Evolutionary conservation across 2,797 vertebrate genomes (phyloP).

Genomic region (Enteromius trimaculatus): DNA sequence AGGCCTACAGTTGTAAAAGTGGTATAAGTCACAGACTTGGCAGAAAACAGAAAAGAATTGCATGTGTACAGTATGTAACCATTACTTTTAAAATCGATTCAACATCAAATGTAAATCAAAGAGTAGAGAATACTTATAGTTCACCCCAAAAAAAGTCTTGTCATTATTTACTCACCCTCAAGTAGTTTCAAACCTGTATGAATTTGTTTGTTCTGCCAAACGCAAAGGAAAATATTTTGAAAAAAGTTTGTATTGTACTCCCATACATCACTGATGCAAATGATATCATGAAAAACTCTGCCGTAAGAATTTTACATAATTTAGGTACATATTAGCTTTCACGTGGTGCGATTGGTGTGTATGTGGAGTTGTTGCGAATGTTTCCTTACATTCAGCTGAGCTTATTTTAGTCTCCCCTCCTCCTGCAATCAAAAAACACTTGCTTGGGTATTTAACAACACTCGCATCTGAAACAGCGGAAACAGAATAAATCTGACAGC

Average conservation of each 20-base stretch:
- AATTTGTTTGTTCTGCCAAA: no score
- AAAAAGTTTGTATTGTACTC: no score
- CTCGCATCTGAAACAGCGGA: not conserved
- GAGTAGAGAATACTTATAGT: not conserved
- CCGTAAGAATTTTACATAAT: not conserved
- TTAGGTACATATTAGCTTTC: not conserved
- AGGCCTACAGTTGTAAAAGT: not conserved
- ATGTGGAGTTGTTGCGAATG: not conserved
- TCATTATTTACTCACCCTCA: no score
- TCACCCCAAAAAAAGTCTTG: no score
- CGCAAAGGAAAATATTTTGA: no score
- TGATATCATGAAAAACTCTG: not conserved
- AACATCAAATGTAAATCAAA: not conserved
- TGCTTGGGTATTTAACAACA: slow-evolving; percentile 12
- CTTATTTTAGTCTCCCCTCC: not conserved
- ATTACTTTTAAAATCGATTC: not conserved
- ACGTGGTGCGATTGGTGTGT: not conserved
- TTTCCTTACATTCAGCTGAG: not conserved
- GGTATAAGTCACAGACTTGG: not conserved
- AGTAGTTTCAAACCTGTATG: no score
- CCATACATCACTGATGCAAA: not conserved
- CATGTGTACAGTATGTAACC: not conserved
- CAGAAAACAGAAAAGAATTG: not conserved
- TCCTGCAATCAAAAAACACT: not conserved
- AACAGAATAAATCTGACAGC: slow-evolving; percentile 8